phyloP scores from a whole-genome alignment of 2,888 invertebrate genomes.

The Raillietiella orientalis region DNA sequence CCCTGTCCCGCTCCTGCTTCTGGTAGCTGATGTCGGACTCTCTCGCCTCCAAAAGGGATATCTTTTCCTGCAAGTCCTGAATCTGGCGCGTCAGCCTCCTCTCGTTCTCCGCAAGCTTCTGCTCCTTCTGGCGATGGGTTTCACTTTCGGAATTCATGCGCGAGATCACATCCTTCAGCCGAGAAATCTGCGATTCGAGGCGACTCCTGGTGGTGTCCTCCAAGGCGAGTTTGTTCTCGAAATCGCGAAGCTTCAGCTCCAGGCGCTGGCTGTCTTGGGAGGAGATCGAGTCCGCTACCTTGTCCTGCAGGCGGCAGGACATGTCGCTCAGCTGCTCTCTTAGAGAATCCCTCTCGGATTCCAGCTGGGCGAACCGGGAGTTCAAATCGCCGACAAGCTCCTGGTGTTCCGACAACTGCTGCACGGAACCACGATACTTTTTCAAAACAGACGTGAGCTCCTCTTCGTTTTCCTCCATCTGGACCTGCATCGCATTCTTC shows the following conservation, averaged over 20 bases:
- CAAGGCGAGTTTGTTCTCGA: conserved; percentile 64
- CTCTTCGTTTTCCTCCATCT: conserved; percentile 74
- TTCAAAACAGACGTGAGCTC: conserved; percentile 68
- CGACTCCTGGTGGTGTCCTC: conserved; percentile 59
- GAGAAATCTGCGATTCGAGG: conserved; percentile 27
- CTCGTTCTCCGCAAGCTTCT: conserved; percentile 36
- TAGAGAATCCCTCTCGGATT: conserved; percentile 38
- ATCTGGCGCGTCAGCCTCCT: conserved; percentile 33
- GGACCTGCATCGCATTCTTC: conserved; percentile 42
- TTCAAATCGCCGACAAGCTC: conserved; percentile 46
- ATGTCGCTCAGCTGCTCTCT: conserved; percentile 27
- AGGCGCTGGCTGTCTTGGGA: conserved; percentile 32
- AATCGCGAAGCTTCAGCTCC: conserved; percentile 53
- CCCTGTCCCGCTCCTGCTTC: too few relatives aligned
- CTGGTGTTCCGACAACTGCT: conserved; percentile 57
- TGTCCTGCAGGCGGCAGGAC: conserved; percentile 39
- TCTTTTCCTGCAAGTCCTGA: conserved; percentile 14
- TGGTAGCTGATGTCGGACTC: too few relatives aligned
- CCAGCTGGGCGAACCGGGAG: conserved; percentile 37
- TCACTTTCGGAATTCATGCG: conserved; percentile 35
- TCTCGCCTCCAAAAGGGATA: conserved; percentile 8
- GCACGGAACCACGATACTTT: conserved; percentile 65
- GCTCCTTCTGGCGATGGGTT: conserved; percentile 32
- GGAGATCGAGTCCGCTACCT: conserved; percentile 15
- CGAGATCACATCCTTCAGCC: conserved; percentile 36